phyloP scores from a whole-genome alignment of 1,140 invertebrate genomes.

The Drosophila biarmipes region DNA sequence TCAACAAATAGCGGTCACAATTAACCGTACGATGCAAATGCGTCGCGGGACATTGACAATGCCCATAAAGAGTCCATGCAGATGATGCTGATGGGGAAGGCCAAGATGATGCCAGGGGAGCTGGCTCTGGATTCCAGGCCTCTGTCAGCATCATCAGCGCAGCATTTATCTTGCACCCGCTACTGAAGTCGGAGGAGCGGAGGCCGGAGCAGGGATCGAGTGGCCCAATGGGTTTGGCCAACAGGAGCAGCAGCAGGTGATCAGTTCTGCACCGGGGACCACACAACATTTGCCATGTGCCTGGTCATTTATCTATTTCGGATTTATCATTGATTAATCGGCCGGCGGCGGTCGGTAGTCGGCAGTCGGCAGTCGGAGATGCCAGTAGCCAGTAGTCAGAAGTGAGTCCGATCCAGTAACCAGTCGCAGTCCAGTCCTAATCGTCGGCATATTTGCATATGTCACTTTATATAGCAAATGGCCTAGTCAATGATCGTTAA shows the following conservation, averaged over 20 bases:
- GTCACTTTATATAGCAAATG: slow-evolving; percentile 74
- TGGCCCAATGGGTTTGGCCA: slow-evolving; percentile 35
- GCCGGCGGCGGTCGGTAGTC: slow-evolving; percentile 68
- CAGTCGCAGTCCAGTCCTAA: slow-evolving; percentile 45
- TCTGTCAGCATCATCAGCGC: slow-evolving; percentile 80
- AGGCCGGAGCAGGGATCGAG: background rate
- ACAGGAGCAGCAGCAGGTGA: slow-evolving; percentile 62
- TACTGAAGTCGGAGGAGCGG: slow-evolving; percentile 14
- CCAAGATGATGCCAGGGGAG: slow-evolving; percentile 20
- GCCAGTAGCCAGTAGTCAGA: slow-evolving; percentile 36
- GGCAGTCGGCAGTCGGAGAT: slow-evolving; percentile 55
- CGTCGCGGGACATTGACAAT: slow-evolving; percentile 59
- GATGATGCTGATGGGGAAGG: slow-evolving; percentile 9
- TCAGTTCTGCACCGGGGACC: slow-evolving; percentile 60
- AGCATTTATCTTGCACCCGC: slow-evolving; percentile 82
- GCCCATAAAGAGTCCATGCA: slow-evolving; percentile 64
- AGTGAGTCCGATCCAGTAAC: slow-evolving; percentile 37
- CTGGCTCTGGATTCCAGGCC: slow-evolving; percentile 26
- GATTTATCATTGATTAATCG: slow-evolving; percentile 83
- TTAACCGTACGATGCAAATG: slow-evolving; percentile 83
- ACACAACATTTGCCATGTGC: slow-evolving; percentile 74
- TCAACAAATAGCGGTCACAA: slow-evolving; percentile 77
- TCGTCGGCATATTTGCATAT: slow-evolving; percentile 80
- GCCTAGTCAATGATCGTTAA: slow-evolving; percentile 78
- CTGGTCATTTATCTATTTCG: slow-evolving; percentile 81